Percentiles rank a stretch among this genome's conserved stretches.
Evolutionary conservation across 1,140 invertebrate genomes (phyloP).

Genomic region (Sitodiplosis mosellana): DNA sequence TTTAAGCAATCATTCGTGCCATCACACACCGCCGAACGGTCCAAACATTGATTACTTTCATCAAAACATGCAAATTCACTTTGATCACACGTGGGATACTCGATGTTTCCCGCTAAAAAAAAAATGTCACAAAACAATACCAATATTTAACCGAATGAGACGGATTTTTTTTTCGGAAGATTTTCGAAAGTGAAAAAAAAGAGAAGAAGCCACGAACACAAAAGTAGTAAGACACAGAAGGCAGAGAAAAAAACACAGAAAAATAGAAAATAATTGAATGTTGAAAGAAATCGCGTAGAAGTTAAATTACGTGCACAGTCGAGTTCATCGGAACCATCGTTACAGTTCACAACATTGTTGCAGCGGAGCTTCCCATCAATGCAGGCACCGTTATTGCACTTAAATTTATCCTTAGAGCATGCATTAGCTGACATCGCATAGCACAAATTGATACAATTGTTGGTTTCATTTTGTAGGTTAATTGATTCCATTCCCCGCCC

Average conservation of each 20-base stretch:
- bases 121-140: no score
- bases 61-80: conserved; percentile 19
- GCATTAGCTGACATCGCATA: background rate
- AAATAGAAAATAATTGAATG: no score
- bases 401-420: conserved; percentile 31
- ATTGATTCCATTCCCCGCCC: no score
- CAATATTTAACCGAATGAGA: no score
- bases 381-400: conserved; percentile 44
- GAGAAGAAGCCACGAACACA: no score
- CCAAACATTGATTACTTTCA: conserved; percentile 14
- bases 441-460: no score
- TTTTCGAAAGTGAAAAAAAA: no score
- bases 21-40: conserved; percentile 46
- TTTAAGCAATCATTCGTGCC: conserved; percentile 61
- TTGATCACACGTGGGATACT: background rate
- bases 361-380: conserved; percentile 44
- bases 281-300: no score
- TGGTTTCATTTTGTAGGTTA: conserved; percentile 17
- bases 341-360: conserved; percentile 54
- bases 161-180: no score
- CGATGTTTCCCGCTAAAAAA: background rate
- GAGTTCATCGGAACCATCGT: conserved; percentile 53
- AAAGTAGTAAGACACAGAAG: no score
- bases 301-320: conserved; percentile 23
- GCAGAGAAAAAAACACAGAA: no score